Conservation (phyloP, 1,140 invertebrate genomes). For the Adoxophyes honmai region DNA sequence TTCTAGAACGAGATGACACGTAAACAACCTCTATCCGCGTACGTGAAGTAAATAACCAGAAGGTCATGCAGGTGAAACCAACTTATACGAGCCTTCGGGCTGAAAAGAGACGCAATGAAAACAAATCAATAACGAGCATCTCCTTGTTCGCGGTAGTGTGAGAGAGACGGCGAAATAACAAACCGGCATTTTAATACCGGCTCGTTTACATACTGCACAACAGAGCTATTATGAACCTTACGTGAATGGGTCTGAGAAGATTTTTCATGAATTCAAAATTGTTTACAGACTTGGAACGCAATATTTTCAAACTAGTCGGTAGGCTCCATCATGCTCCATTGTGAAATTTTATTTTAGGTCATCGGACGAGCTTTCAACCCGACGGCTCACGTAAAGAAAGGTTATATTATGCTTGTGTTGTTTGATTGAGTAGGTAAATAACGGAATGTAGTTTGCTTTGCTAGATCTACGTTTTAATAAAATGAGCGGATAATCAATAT, state of each 20-base stretch:
- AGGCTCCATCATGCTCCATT: conserved; percentile 33
- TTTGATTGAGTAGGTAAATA: too few relatives aligned
- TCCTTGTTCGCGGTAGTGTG: conserved; percentile 57
- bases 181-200: conserved; percentile 60
- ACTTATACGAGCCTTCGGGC: conserved; percentile 42
- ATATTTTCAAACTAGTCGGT: conserved; percentile 39
- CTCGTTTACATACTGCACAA: conserved; percentile 32
- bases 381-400: not conserved
- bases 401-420: too few relatives aligned
- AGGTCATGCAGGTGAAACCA: conserved; percentile 60
- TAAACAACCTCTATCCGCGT: conserved; percentile 70
- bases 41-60: conserved; percentile 63
- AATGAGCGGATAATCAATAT: too few relatives aligned
- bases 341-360: conserved; percentile 29
- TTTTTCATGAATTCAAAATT: conserved; percentile 23
- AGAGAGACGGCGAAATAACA: conserved; percentile 64
- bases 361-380: not conserved
- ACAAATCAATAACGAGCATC: conserved; percentile 74
- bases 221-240: conserved; percentile 41
- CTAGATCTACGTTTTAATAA: too few relatives aligned
- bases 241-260: conserved; percentile 25
- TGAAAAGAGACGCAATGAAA: conserved; percentile 72
- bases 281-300: conserved; percentile 34
- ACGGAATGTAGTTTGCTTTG: too few relatives aligned
- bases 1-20: conserved; percentile 68